Evolutionary conservation across 2,888 invertebrate genomes (phyloP).

Genomic region (Gasteruption jaculator): DNA sequence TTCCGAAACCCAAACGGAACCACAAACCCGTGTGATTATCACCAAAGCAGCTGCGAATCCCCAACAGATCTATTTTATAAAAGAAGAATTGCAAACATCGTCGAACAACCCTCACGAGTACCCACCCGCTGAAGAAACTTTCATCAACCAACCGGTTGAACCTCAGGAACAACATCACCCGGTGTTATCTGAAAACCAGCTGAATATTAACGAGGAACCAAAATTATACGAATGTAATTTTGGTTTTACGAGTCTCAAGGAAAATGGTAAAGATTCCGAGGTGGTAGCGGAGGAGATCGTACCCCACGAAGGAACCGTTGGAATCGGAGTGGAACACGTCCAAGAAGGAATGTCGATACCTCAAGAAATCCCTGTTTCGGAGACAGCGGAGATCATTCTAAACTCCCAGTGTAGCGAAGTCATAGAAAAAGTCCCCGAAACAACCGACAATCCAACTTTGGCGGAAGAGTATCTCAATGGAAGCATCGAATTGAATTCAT

Average conservation of each 20-base stretch:
- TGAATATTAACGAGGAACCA: constrained; percentile 26
- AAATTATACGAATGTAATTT: constrained; percentile 34
- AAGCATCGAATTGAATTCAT: constrained; percentile 4
- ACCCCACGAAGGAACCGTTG: constrained; percentile 10
- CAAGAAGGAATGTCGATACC: constrained; percentile 11
- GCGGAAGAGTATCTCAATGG: too few species aligned
- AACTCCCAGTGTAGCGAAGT: constrained; percentile 19
- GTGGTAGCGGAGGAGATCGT: constrained; percentile 8
- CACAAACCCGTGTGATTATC: constrained; percentile 33
- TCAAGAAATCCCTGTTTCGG: constrained; percentile 14
- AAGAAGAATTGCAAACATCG: constrained; percentile 36
- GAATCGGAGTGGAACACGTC: constrained; percentile 13
- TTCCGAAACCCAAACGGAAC: constrained; percentile 43
- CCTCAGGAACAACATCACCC: constrained; percentile 29
- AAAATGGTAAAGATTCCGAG: constrained; percentile 22
- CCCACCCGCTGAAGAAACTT: constrained; percentile 15
- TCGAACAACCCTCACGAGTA: constrained; percentile 26
- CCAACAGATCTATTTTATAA: constrained; percentile 39
- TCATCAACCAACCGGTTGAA: constrained; percentile 29
- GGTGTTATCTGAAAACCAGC: constrained; percentile 18
- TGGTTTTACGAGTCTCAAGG: constrained; percentile 28
- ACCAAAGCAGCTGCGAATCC: constrained; percentile 30
- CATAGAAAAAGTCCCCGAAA: constrained; percentile 12
- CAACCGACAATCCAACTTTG: too few species aligned
- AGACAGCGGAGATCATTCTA: constrained; percentile 14